These are phyloP conservation scores for Varanus salvator DNA, from an alignment of 2,113 vertebrate genomes.

Conservation along the genomic window DNA sequence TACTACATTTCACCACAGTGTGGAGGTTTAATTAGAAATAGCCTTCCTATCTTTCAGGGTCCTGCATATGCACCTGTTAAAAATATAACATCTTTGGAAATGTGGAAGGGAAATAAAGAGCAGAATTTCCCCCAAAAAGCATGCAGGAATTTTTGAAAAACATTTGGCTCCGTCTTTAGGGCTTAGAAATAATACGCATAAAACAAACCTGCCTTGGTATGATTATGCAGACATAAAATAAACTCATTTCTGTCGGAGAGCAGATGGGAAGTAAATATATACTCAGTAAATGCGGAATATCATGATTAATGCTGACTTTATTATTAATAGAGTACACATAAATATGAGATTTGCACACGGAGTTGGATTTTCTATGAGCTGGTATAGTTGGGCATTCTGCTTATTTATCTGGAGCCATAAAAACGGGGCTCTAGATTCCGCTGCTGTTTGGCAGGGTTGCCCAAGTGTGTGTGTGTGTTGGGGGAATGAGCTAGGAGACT, in stretches of 20 bases:
- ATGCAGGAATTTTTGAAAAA: not conserved
- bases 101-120: not conserved
- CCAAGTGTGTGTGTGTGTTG: no score
- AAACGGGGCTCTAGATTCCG: not conserved
- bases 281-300: slow-evolving; percentile 14
- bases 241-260: slow-evolving; percentile 10
- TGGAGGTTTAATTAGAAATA: not conserved
- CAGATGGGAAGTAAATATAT: slow-evolving; percentile 24
- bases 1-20: no score
- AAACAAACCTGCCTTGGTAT: not conserved
- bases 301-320: slow-evolving; percentile 9
- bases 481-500: no score
- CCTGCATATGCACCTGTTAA: not conserved
- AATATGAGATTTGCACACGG: not conserved
- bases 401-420: not conserved
- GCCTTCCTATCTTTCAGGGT: not conserved
- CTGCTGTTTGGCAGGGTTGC: not conserved
- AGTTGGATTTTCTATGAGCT: not conserved
- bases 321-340: slow-evolving; percentile 9
- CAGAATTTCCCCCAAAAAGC: not conserved
- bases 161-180: not conserved
- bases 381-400: not conserved
- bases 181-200: no score
- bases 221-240: not conserved
- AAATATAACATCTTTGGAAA: not conserved